phyloP scores from a whole-genome alignment of 2,113 vertebrate species.

The Azemiops feae region DNA sequence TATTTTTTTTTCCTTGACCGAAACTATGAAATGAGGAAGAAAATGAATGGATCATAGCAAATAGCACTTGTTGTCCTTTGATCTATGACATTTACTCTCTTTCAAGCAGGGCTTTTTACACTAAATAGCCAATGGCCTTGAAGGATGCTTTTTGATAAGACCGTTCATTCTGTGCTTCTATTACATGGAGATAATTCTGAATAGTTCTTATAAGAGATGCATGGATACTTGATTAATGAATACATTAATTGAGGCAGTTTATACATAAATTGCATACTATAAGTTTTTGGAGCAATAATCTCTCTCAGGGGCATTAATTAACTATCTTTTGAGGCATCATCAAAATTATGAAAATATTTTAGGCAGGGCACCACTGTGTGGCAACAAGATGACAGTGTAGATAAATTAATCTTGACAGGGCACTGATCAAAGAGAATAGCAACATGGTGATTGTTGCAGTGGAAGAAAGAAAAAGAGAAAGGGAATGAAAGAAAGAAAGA shows the following conservation, averaged over 20 bases:
- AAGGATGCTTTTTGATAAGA: neutral
- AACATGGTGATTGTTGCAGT: neutral
- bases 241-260: slow-evolving; percentile 21
- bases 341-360: slow-evolving; percentile 13
- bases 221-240: slow-evolving; percentile 7
- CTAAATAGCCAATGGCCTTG: neutral
- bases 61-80: neutral
- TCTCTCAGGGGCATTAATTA: neutral
- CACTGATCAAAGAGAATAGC: slow-evolving; percentile 21
- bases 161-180: neutral
- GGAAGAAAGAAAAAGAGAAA: neutral
- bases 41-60: neutral
- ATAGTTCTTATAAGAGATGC: slow-evolving; percentile 5
- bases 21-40: neutral
- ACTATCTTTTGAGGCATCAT: neutral
- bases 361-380: neutral
- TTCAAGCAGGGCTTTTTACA: neutral
- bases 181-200: neutral
- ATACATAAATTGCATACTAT: slow-evolving; percentile 35
- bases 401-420: slow-evolving; percentile 30
- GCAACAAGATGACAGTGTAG: slow-evolving; percentile 23
- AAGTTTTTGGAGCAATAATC: neutral
- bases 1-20: neutral
- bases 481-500: neutral
- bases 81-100: neutral